A percentile compares a stretch with the other conserved stretches of the same genome.
These are phyloP conservation scores for Cirrhinus mrigala DNA, from an alignment of 2,797 vertebrate genomes.

Conservation along the genomic window DNA sequence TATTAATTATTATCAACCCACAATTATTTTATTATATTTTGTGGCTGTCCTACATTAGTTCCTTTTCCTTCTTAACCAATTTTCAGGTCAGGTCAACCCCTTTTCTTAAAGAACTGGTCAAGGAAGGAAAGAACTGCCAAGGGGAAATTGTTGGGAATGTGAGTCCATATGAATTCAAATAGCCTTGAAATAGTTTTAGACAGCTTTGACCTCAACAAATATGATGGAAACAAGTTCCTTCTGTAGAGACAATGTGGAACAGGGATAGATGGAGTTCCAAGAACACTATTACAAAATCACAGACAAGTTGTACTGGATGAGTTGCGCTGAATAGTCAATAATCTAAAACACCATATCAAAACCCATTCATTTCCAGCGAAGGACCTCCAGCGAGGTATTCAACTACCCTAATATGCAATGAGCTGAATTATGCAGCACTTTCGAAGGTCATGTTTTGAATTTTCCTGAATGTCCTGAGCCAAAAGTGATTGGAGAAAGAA, in stretches of 20 bases:
- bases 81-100: slow-evolving; percentile 32
- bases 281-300: slow-evolving; percentile 73
- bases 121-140: slow-evolving; percentile 69
- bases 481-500: slow-evolving; percentile 19
- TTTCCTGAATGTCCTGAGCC: neutral
- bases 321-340: slow-evolving; percentile 62
- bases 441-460: slow-evolving; percentile 4
- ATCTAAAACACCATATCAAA: slow-evolving; percentile 71
- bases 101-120: slow-evolving; percentile 66
- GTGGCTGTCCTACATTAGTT: neutral
- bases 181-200: slow-evolving; percentile 76
- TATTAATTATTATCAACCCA: neutral
- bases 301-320: slow-evolving; percentile 78
- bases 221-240: slow-evolving; percentile 54
- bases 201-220: slow-evolving; percentile 73
- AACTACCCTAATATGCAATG: neutral
- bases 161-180: slow-evolving; percentile 60
- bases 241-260: slow-evolving; percentile 66
- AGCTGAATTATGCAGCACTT: slow-evolving; percentile 24
- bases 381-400: neutral
- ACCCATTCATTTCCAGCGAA: slow-evolving; percentile 52
- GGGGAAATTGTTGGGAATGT: slow-evolving; percentile 60
- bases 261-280: slow-evolving; percentile 77
- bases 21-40: neutral
- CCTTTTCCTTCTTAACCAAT: neutral